Percentiles rank a stretch among this genome's conserved stretches.
Evolutionary conservation across 2,113 vertebrate genomes (phyloP).

Genomic region (Crocuta crocuta): DNA sequence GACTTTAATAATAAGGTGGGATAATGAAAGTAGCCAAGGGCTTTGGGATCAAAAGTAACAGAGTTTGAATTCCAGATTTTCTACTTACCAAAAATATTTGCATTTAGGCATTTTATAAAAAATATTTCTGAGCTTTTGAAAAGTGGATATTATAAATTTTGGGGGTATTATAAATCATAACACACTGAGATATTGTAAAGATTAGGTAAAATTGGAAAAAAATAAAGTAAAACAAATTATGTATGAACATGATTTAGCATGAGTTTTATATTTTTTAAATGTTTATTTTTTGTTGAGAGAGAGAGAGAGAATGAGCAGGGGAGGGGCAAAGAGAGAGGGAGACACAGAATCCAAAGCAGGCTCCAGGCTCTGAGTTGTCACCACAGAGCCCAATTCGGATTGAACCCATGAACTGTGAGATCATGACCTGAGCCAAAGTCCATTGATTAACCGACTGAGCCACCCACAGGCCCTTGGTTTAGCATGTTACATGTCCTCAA

Average conservation of each 20-base stretch:
- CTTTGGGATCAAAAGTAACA: neutral
- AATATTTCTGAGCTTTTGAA: neutral
- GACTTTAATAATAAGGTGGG: conserved; percentile 10
- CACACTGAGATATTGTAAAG: neutral
- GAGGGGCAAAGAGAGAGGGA: no score
- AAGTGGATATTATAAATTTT: neutral
- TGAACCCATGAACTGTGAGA: no score
- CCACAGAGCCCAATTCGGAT: no score
- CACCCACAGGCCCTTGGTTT: neutral
- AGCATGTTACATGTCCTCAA: neutral
- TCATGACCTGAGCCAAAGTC: no score
- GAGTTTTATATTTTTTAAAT: no score
- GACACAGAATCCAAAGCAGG: no score
- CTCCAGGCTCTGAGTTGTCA: no score
- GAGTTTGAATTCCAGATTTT: conserved; percentile 13
- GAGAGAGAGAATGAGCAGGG: no score
- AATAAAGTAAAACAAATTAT: neutral
- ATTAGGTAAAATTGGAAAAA: neutral
- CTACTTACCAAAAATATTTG: neutral
- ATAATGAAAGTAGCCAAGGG: neutral
- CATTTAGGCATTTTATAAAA: neutral
- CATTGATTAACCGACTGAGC: no score
- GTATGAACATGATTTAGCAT: neutral
- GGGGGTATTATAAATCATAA: neutral
- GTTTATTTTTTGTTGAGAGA: no score